These are phyloP conservation scores for Triplophysa siluroides DNA, from an alignment of 2,113 vertebrate species.

Conservation along the genomic window DNA sequence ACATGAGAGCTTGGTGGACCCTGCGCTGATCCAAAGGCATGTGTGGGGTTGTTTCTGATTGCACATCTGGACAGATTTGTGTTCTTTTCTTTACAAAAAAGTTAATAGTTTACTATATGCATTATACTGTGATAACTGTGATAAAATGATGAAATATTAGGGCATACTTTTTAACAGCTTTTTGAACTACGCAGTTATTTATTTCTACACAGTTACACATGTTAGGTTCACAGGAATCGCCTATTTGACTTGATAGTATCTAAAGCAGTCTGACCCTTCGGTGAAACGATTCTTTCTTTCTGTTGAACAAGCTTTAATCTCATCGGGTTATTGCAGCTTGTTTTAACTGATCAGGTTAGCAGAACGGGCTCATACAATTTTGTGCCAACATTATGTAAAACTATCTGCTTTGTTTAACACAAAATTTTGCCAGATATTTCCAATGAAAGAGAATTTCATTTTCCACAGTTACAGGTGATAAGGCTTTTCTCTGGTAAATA, in stretches of 20 bases:
- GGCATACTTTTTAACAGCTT: too few species aligned
- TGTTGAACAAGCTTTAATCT: not conserved
- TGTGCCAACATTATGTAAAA: not conserved
- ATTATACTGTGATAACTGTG: too few species aligned
- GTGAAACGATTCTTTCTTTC: not conserved
- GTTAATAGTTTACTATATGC: too few species aligned
- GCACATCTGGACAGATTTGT: not conserved
- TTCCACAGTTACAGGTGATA: too few species aligned
- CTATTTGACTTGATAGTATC: conserved; percentile 20
- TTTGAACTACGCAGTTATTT: too few species aligned
- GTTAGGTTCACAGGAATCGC: not conserved
- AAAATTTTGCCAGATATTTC: too few species aligned
- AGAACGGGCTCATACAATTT: not conserved
- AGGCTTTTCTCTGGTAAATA: too few species aligned
- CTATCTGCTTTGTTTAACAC: too few species aligned
- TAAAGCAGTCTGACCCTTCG: conserved; percentile 3
- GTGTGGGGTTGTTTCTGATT: conserved; percentile 54
- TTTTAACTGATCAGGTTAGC: not conserved
- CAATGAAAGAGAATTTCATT: too few species aligned
- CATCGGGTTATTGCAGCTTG: not conserved
- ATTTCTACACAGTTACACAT: not conserved
- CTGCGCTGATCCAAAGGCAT: conserved; percentile 67
- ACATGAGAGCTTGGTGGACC: conserved; percentile 78
- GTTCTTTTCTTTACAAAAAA: too few species aligned
- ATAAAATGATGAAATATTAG: too few species aligned